Base-by-base conservation (phyloP, 2,888 invertebrate species). In the Crossocerus cetratus region DNA sequence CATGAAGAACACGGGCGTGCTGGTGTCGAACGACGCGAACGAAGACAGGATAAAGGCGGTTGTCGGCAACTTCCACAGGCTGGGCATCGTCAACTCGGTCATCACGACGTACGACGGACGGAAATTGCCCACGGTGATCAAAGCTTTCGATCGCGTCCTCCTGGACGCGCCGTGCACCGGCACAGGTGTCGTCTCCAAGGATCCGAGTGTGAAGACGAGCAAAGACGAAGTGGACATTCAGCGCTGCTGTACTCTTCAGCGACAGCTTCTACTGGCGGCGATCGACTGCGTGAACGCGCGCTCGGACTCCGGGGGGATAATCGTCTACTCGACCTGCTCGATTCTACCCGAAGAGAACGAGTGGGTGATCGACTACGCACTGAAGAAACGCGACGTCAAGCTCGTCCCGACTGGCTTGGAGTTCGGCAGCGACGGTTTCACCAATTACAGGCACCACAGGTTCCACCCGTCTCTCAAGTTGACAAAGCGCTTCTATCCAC, bases 261-360 rank as follows among this genome's bases (percentile, higher is more conserved):
- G 97, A 65, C 96, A 99, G 88, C 92, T 99, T 23, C 91, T 99
- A 3, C 91, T 99, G 65, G 95, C 98, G 3, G 99, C 99, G n/a
- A 98, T 99, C 80, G 99, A 99, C 91, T 96, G 96, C 86, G 94
- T 97, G 54, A 96, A 97, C 91, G 97, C 98, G 0, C 96, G 96
- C 84, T 98, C 99, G 0, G 92, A 95, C 68, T 94, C 96, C 16
- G 99, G 99, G 43, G 99, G 99, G 13, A 97, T 97, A 87, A 93
- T 99, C 74, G 99, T 99, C 0, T 99, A 99, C 90, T 99, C 99
- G 0, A 99, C 99, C 0, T 99, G 99, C 91, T 99, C 99, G 0
- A 94, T 99, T 79, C 91, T 99, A 85, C 97, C 98, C 0, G 99
- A 99, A 90, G 99, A 99, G 91, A 99, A 99, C 91, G 99, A 99